Evolutionary conservation across 1,140 invertebrate genomes (phyloP), one percentile per base, ranked within the genome.

Genomic region (Patella vulgata): DNA sequence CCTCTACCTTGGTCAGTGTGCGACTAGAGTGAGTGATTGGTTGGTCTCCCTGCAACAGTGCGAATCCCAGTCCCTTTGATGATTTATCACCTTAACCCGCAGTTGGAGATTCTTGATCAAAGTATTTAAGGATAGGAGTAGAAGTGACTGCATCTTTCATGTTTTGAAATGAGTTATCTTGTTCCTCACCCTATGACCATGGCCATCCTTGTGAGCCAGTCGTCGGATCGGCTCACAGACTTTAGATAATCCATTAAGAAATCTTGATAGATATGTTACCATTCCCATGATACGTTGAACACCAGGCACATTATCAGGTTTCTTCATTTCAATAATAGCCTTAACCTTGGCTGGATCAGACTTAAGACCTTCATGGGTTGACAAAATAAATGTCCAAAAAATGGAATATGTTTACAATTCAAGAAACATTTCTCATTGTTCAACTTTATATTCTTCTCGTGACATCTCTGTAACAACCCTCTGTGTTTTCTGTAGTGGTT

Each of bases 21-120:
- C 76, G 63, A 6, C 74, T 80, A 6, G 82, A 74, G 75, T 77
- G 86, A 21, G 66, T 66, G 1, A 86, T 64, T 3, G 83, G 83
- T 51, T 80, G 58, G 14, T 70, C 36, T 19, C 27, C 23, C 23
- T 56, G 54, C 33, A 56, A 17, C 21, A 56, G 40, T n/a, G 23
- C 19, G 3, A 40, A 21, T 8, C 39, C 33, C n/a, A 56, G 54
- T 56, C 39, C 54, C 25, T n/a, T n/a, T 30, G 40, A n/a, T 28
- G 54, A 56, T 27, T 33, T 40, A 27, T 56, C 40, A 23, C 36
- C 36, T 42, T 56, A 40, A 1, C 23, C 23, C 25, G 40, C 36
- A 12, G 33, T 30, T 36, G 12, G 30, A 3, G 56, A 21, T 33
- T 21, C 21, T 30, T 30, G 3, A n/a, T 19, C 36, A 33, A n/a